Conservation (phyloP, 2,113 vertebrate species). For the Muscicapa adusta region DNA sequence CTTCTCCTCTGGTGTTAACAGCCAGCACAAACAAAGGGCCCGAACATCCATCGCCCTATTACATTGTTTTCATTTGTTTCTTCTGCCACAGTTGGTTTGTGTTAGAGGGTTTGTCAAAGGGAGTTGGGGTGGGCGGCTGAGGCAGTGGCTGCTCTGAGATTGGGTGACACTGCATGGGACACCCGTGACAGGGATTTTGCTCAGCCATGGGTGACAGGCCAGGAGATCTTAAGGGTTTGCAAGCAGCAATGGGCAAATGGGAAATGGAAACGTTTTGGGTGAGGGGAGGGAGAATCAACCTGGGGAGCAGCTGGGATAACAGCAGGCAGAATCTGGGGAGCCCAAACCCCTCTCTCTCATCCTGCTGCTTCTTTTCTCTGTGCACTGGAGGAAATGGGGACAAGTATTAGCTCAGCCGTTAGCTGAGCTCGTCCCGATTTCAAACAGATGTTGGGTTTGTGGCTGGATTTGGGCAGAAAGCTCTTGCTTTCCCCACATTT, state of each 20-base stretch:
- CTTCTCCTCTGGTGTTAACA: conserved; percentile 21
- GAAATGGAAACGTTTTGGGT: not conserved
- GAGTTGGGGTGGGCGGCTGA: not conserved
- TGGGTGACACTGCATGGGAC: not conserved
- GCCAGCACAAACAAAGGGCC: conserved; percentile 35
- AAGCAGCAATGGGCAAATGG: not conserved
- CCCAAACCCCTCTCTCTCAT: not conserved
- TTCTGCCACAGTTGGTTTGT: not conserved
- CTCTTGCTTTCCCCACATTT: conserved; percentile 15
- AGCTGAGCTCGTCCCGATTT: not conserved
- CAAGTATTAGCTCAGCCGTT: not conserved
- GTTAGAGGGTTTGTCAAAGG: not conserved
- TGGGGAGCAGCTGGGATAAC: not conserved
- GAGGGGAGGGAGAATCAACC: not conserved
- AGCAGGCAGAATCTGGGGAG: not conserved
- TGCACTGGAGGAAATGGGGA: not conserved
- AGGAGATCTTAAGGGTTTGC: not conserved
- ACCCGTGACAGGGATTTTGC: not conserved
- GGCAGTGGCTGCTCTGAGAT: not conserved
- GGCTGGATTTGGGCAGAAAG: conserved; percentile 23
- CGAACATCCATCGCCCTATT: not conserved
- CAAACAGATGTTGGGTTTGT: not conserved
- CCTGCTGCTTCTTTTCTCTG: not conserved
- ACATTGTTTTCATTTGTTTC: not conserved
- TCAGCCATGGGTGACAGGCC: not conserved